Conservation (phyloP, 1,140 invertebrate species). For the Drosophila punjabiensis region DNA sequence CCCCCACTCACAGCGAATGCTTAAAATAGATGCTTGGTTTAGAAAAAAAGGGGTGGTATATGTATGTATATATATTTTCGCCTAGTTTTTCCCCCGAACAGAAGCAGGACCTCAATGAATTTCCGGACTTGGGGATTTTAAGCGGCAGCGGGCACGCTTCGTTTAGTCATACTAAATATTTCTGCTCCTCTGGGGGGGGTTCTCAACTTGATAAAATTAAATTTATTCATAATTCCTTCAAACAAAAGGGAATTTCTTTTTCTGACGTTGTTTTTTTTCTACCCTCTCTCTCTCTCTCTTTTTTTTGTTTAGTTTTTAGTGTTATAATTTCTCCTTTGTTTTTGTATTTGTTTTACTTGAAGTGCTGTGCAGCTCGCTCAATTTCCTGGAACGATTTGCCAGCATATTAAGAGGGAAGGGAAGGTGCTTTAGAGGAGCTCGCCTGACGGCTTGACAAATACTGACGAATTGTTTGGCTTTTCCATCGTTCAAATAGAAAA, state of each 20-base stretch:
- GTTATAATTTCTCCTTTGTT: conserved; percentile 4
- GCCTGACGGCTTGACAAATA: conserved; percentile 62
- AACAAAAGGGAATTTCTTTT: conserved; percentile 45
- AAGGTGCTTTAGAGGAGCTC: background rate
- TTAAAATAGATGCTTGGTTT: conserved; percentile 47
- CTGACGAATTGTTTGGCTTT: conserved; percentile 54
- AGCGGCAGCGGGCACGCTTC: conserved; percentile 18
- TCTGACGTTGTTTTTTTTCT: conserved; percentile 2
- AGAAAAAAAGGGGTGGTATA: conserved; percentile 2
- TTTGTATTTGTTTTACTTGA: conserved; percentile 42
- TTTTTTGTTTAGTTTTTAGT: background rate
- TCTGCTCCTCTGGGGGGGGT: background rate
- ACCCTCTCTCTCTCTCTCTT: background rate
- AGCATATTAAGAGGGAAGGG: conserved; percentile 46
- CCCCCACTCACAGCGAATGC: conserved; percentile 13
- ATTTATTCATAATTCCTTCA: conserved; percentile 59
- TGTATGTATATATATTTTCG: background rate
- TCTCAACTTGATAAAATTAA: conserved; percentile 50
- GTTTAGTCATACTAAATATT: conserved; percentile 54
- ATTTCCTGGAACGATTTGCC: conserved; percentile 77
- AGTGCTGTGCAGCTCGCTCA: conserved; percentile 76
- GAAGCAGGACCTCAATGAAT: conserved; percentile 46
- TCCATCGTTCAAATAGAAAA: conserved; percentile 57
- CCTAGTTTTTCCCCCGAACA: background rate
- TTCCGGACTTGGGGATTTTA: conserved; percentile 31